Percentiles rank a stretch among this genome's conserved stretches.
Evolutionary conservation across 2,888 invertebrate genomes (phyloP).

Genomic region (Lathronympha strigana): DNA sequence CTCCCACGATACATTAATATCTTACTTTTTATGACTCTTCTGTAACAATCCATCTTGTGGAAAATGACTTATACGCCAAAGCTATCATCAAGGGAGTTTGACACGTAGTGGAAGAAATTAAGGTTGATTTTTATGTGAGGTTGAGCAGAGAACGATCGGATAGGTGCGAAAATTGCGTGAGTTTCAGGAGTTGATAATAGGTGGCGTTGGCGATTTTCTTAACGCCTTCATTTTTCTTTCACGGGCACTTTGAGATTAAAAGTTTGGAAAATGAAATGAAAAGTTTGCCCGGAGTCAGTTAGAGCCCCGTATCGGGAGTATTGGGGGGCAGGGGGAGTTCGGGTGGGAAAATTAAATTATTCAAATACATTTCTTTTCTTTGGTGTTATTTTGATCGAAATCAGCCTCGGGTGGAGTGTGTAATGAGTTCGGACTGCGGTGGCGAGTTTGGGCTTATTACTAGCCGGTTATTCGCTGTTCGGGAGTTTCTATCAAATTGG

Average conservation of each 20-base stretch:
- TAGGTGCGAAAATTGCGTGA: slow-evolving; percentile 57
- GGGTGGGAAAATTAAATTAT: slow-evolving; percentile 43
- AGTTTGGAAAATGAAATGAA: slow-evolving; percentile 82
- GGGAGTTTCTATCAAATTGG: slow-evolving; percentile 6
- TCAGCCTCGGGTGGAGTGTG: slow-evolving; percentile 34
- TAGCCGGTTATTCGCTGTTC: slow-evolving; percentile 18
- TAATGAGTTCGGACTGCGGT: slow-evolving; percentile 38
- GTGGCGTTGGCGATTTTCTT: slow-evolving; percentile 81
- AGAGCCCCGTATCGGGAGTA: slow-evolving; percentile 63
- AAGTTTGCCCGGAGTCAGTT: slow-evolving; percentile 63
- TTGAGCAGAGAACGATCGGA: slow-evolving; percentile 37
- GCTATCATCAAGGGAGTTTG: slow-evolving; percentile 18
- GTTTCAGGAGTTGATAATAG: slow-evolving; percentile 79
- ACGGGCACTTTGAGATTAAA: slow-evolving; percentile 84
- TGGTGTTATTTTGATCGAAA: slow-evolving; percentile 42
- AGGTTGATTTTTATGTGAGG: slow-evolving; percentile 28
- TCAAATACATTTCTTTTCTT: slow-evolving; percentile 43
- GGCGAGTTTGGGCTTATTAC: slow-evolving; percentile 14
- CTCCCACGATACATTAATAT: slow-evolving; percentile 85
- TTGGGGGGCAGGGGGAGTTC: slow-evolving; percentile 50
- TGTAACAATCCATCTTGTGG: slow-evolving; percentile 73
- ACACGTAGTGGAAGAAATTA: neutral
- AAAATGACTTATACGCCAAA: slow-evolving; percentile 54
- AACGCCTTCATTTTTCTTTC: slow-evolving; percentile 81
- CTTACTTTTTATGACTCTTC: slow-evolving; percentile 84